These are phyloP conservation scores for Xiphophorus birchmanni DNA, from an alignment of 2,797 vertebrate species.

Conservation along the genomic window DNA sequence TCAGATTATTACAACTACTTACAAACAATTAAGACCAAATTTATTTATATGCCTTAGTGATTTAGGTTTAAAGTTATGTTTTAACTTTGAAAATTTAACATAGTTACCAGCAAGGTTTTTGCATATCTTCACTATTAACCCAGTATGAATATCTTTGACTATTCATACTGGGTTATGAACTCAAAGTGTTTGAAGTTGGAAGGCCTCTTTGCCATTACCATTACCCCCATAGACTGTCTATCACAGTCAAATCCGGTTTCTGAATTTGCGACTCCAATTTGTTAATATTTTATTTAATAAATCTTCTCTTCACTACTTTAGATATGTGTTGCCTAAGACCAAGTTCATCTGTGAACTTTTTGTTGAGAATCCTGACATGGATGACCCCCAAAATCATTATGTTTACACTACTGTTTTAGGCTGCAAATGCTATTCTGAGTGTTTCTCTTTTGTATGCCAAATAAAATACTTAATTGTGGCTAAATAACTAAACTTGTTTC, in stretches of 20 bases:
- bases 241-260: background rate
- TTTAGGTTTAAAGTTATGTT: background rate
- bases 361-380: background rate
- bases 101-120: background rate
- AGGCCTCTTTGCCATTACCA: background rate
- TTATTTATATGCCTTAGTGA: background rate
- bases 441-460: background rate
- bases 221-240: background rate
- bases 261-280: background rate
- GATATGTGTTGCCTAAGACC: background rate
- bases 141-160: background rate
- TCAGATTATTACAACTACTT: conserved; percentile 23
- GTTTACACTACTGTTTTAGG: background rate
- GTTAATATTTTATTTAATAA: background rate
- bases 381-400: background rate
- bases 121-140: too few relatives aligned
- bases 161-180: background rate
- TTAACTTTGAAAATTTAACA: background rate
- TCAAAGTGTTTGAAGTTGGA: background rate
- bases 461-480: background rate
- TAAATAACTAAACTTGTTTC: background rate
- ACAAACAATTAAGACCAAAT: background rate
- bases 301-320: background rate
- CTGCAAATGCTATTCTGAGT: background rate
- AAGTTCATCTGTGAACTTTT: background rate